These are phyloP conservation scores for Hyalella azteca DNA, from an alignment of 2,888 invertebrate genomes.

Conservation along the genomic window DNA sequence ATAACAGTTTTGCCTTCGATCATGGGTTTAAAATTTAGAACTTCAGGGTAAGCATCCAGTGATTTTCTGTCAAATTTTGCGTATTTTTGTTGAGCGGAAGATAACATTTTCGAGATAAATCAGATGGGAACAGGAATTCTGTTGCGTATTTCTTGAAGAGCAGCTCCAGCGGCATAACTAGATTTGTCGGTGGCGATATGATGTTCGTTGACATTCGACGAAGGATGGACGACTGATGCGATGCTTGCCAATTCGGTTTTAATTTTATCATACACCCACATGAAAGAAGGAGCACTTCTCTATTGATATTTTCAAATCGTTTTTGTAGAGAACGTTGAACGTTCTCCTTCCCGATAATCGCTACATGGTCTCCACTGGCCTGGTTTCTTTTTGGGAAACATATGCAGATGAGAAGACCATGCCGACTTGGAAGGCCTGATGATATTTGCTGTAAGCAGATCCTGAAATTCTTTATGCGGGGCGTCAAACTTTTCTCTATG, in stretches of 20 bases:
- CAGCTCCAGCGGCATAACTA: slow-evolving; percentile 35
- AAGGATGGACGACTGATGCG: neutral
- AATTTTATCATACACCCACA: neutral
- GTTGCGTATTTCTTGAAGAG: slow-evolving; percentile 32
- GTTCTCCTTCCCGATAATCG: too few species aligned
- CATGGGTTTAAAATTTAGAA: slow-evolving; percentile 61
- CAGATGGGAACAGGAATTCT: neutral
- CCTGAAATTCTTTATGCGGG: too few species aligned
- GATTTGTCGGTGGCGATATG: slow-evolving; percentile 39
- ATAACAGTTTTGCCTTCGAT: slow-evolving; percentile 51
- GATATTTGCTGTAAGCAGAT: too few species aligned
- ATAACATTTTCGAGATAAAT: slow-evolving; percentile 39
- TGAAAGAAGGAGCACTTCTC: too few species aligned
- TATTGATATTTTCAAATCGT: too few species aligned
- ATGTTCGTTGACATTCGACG: neutral
- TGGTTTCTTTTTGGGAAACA: too few species aligned
- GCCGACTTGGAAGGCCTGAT: too few species aligned
- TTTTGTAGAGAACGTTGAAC: too few species aligned
- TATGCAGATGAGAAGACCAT: too few species aligned
- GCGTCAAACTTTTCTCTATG: too few species aligned
- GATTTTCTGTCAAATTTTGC: slow-evolving; percentile 61
- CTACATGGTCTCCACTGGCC: too few species aligned
- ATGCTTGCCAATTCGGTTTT: neutral
- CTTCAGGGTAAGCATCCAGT: neutral
- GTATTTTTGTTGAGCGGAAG: neutral